Evolutionary conservation across 1,140 invertebrate species (phyloP), one percentile per base, ranked within the genome.

Genomic region (Euwallacea similis): DNA sequence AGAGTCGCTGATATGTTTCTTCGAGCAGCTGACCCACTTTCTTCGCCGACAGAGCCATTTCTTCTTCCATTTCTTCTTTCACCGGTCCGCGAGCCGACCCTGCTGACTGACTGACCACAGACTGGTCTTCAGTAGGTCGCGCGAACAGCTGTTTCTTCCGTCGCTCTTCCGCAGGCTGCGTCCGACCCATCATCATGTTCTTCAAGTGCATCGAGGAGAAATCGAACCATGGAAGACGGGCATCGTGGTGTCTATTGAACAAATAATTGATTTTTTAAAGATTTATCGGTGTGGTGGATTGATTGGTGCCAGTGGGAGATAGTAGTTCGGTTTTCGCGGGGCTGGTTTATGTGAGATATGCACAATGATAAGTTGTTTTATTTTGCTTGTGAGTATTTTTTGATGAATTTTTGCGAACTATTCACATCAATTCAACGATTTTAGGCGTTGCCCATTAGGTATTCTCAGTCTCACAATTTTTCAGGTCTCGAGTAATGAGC

Each of bases 41-140:
- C 63, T 65, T 65, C 63, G 11, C 7, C 43, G 46, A 65, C 63
- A 54, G 13, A 47, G 65, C 62, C 62, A 64, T 64, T 64, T 68
- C 41, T 66, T 66, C 62, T 50, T 65, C 16, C 46, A 15, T 65
- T 65, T 50, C 53, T 66, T 66, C 66, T 68, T 68, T 68, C 66
- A 54, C 55, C 66, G 44, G 33, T 44, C 8, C 56, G 8, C n/a
- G 54, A 15, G 55, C 43, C 21, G 58, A 42, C 21, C 43, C 66
- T 68, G 55, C 66, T 68, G 66, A 68, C 66, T 68, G 66, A 68
- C 55, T 61, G 66, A 60, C 64, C 64, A 66, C 66, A 60, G 66
- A 68, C 66, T 68, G 66, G 66, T 68, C 66, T 68, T 68, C 66
- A 68, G 66, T 68, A 68, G 66, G 66, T 68, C 66, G 66, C 42